Conservation (phyloP, 2,113 vertebrate genomes). For the Chaetura pelagica region DNA sequence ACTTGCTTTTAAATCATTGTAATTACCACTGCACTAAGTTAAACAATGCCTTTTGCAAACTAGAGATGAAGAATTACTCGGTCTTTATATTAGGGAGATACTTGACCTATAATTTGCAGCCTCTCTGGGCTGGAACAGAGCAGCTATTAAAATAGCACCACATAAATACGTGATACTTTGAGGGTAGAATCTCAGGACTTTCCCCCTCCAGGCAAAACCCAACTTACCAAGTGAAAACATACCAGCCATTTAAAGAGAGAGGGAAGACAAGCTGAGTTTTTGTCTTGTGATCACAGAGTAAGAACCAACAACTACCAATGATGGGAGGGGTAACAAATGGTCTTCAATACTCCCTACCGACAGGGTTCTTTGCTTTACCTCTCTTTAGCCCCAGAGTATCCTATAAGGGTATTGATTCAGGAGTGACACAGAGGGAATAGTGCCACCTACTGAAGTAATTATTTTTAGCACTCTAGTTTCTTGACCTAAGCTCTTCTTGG, state of each 20-base stretch:
- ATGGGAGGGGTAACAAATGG: neutral
- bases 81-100: neutral
- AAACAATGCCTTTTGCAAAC: neutral
- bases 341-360: neutral
- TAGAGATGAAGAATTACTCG: neutral
- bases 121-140: neutral
- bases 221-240: neutral
- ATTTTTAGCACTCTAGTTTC: neutral
- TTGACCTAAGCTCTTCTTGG: neutral
- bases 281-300: neutral
- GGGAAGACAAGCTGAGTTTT: neutral
- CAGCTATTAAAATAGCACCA: constrained; percentile 2
- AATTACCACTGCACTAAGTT: neutral
- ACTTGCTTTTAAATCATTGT: neutral
- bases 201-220: neutral
- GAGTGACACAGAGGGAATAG: constrained; percentile 48
- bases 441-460: constrained; percentile 61
- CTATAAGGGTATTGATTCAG: neutral
- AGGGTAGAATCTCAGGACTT: neutral
- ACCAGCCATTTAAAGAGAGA: neutral
- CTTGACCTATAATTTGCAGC: neutral
- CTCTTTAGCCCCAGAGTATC: neutral
- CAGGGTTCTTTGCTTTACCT: neutral
- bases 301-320: neutral
- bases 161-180: neutral